A percentile compares a stretch with the other conserved stretches of the same genome.
phyloP scores from a whole-genome alignment of 2,888 invertebrate species.

The Melolontha melolontha region DNA sequence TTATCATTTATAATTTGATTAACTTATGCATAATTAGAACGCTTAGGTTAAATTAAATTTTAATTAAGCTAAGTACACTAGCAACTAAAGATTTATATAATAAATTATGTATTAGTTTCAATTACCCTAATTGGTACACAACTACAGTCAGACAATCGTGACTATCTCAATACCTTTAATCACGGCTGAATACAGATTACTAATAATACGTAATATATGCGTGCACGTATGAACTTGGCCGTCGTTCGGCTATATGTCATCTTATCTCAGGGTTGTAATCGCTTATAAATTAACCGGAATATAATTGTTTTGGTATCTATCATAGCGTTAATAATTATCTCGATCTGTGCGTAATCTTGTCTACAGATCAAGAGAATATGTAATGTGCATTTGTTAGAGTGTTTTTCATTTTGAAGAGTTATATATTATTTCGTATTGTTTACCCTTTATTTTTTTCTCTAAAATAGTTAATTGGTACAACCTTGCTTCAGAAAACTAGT shows the following conservation, averaged over 20 bases:
- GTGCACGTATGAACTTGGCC: background rate
- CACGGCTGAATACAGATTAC: constrained; percentile 14
- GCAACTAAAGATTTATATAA: background rate
- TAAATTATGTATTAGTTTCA: background rate
- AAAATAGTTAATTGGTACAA: no score
- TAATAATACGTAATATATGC: constrained; percentile 23
- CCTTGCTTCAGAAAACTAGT: no score
- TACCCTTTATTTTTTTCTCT: no score
- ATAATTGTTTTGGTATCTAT: constrained; percentile 3
- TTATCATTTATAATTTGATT: no score
- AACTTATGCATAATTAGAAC: no score
- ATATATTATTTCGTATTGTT: no score
- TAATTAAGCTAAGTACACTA: background rate
- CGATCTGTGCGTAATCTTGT: background rate
- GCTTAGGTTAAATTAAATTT: background rate
- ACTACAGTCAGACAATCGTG: constrained; percentile 14
- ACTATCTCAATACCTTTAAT: constrained; percentile 10
- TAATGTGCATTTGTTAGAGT: no score
- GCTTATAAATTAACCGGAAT: constrained; percentile 12
- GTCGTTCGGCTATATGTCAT: background rate
- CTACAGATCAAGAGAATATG: background rate
- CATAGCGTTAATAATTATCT: background rate
- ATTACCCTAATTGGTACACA: constrained; percentile 29
- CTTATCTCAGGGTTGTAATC: constrained; percentile 16
- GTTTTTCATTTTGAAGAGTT: no score